Base-by-base conservation (phyloP, 2,113 vertebrate genomes). In the Varanus salvator region DNA sequence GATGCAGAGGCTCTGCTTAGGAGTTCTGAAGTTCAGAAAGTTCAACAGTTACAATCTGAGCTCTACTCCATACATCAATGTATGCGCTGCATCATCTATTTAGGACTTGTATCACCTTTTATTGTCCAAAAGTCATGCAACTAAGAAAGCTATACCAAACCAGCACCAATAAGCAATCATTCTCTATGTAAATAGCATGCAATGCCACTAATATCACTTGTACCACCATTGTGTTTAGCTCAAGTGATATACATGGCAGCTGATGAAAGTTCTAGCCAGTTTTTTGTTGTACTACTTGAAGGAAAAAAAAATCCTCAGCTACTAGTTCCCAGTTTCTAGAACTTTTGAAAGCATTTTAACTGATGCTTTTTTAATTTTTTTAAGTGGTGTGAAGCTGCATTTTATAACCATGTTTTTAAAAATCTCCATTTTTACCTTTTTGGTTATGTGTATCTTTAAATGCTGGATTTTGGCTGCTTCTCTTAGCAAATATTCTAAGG, bases 201-300 rank as follows among this genome's bases (percentile, higher is more conserved):
- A 3, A 3, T 60, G 38, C 12, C 80, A 68, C n/a, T 66, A 66
- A 69, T 84, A 69, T 29, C 25, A 5, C 38, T 11, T 68, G 34
- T 48, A 52, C 29, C 29, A 27, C 44, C 84, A 15, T 48, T 85
- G 34, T 29, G 68, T 52, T 85, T 52, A 34, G 68, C 44, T 86
- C 71, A 86, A 60, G 21, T 57, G 50, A 50, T 60, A 57, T 38
- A 66, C 34, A 85, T 85, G 5, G 57, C 4, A 15, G 15, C 12
- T 87, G 23, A 15, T 80, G 29, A 52, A 2, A 90, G 66, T 8
- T 2, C 1, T 0, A 0, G 77, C 50, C 21, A 6, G 0, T 34
- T 15, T 89, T 89, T 87, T 84, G 15, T 27, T 87, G 44, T 82
- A 52, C 19, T 21, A 38, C 4, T 90, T 75, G 17, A 88, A 23